Conservation (phyloP, 2,888 invertebrate genomes). For the Stegana nigrithorax region DNA sequence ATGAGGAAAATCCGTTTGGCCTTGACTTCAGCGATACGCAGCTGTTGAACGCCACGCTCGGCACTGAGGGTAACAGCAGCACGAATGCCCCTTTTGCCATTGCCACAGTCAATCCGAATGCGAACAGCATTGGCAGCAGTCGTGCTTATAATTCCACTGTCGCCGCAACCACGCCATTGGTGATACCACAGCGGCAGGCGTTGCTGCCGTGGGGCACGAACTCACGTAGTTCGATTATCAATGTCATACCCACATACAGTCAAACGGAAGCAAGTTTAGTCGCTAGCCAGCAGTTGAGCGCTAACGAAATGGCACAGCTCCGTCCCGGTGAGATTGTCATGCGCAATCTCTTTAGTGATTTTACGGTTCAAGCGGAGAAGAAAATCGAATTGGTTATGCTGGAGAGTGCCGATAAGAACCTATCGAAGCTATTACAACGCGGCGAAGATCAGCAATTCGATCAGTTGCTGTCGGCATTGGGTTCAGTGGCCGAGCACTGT, state of each 20-base stretch:
- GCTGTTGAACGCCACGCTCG: constrained; percentile 14
- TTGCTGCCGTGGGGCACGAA: constrained; percentile 85
- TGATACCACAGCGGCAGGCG: constrained; percentile 70
- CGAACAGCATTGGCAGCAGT: no score
- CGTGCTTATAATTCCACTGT: no score
- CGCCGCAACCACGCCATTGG: constrained; percentile 43
- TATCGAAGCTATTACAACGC: constrained; percentile 93
- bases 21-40: constrained; percentile 27
- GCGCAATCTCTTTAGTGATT: constrained; percentile 91
- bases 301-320: constrained; percentile 73
- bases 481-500: constrained; percentile 96
- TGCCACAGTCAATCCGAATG: neutral
- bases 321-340: constrained; percentile 97
- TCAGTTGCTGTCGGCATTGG: constrained; percentile 90
- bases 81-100: constrained; percentile 1
- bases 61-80: constrained; percentile 14
- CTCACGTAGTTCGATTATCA: constrained; percentile 66
- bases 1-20: constrained; percentile 31
- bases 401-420: constrained; percentile 92
- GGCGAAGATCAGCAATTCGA: constrained; percentile 97
- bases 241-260: constrained; percentile 60
- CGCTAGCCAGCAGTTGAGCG: constrained; percentile 19
- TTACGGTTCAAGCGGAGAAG: constrained; percentile 92
- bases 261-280: constrained; percentile 36
- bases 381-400: constrained; percentile 96